Evolutionary conservation across 2,888 invertebrate genomes (phyloP).

Genomic region (Ochropleura plecta): DNA sequence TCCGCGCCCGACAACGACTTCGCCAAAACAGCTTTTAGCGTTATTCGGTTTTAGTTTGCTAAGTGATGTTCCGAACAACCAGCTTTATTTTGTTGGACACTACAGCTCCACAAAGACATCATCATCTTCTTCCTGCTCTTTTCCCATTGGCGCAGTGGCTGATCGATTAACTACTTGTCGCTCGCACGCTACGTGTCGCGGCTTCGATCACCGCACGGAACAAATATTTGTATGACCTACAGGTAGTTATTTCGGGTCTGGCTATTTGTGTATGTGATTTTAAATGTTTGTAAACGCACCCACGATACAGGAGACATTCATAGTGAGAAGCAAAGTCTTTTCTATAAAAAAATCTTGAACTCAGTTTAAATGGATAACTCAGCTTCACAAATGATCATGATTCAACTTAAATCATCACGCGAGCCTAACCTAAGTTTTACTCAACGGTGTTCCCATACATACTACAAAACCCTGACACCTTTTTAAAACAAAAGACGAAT

Average conservation of each 20-base stretch:
- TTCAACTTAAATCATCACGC: not conserved
- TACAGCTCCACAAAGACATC: not conserved
- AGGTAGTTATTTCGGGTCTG: too few relatives aligned
- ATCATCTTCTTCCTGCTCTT: too few relatives aligned
- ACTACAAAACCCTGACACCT: not conserved
- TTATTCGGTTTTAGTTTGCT: constrained; percentile 65
- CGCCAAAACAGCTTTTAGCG: constrained; percentile 70
- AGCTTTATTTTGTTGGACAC: constrained; percentile 39
- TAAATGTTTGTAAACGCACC: too few relatives aligned
- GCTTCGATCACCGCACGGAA: too few relatives aligned
- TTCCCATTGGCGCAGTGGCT: too few relatives aligned
- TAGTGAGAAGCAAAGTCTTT: too few relatives aligned
- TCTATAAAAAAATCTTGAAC: not conserved
- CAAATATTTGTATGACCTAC: too few relatives aligned
- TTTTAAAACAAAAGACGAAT: constrained; percentile 1
- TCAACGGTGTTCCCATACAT: too few relatives aligned
- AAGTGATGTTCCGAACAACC: constrained; percentile 53
- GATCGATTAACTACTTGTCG: too few relatives aligned
- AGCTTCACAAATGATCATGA: not conserved
- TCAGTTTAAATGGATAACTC: not conserved
- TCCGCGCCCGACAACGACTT: constrained; percentile 60
- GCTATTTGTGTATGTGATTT: too few relatives aligned
- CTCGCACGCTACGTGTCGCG: too few relatives aligned
- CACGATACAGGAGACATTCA: too few relatives aligned
- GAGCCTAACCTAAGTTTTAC: not conserved